Evolutionary conservation across 2,888 invertebrate genomes (phyloP).

Genomic region (Orchesellides sinensis): DNA sequence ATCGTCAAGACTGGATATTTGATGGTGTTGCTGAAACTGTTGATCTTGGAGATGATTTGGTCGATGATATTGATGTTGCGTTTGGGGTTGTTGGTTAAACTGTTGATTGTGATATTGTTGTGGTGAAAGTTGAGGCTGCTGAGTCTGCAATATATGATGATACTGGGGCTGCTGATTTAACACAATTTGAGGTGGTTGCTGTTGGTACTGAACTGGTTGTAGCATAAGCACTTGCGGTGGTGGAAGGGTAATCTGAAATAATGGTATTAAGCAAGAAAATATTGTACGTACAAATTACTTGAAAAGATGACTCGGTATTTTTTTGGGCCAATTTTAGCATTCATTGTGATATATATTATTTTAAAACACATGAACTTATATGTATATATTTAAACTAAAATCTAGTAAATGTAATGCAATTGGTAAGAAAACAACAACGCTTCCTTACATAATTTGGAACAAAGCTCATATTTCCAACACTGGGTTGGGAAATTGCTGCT

Average conservation of each 20-base stretch:
- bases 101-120: background rate
- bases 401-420: background rate
- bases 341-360: no score
- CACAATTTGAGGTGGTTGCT: background rate
- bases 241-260: conserved; percentile 29
- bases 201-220: background rate
- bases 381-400: no score
- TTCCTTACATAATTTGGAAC: conserved; percentile 30
- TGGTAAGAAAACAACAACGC: conserved; percentile 4
- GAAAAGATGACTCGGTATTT: no score
- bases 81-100: no score
- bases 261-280: no score
- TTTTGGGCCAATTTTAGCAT: no score
- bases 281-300: no score
- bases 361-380: no score
- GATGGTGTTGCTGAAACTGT: background rate
- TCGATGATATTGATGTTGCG: conserved; percentile 18
- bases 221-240: background rate
- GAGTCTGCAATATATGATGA: conserved; percentile 4
- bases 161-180: conserved; percentile 2
- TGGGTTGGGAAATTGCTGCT: background rate
- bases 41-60: background rate
- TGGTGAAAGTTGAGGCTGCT: background rate
- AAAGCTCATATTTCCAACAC: conserved; percentile 2
- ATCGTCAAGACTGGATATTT: background rate